phyloP scores from a whole-genome alignment of 2,797 vertebrate genomes.

The Meda fulgida region DNA sequence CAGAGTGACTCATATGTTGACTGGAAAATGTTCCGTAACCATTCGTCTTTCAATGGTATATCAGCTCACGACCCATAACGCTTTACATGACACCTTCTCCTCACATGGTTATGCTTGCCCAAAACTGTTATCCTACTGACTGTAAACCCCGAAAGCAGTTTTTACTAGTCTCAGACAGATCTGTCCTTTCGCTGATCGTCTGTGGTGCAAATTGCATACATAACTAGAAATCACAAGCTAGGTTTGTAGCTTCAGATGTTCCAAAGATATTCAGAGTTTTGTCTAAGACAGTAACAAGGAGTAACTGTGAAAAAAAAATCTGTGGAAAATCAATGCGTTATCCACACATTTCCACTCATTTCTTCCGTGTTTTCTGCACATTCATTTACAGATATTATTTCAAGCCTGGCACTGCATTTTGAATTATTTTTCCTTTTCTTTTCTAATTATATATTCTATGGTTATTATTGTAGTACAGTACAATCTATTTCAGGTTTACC shows the following conservation, averaged over 20 bases:
- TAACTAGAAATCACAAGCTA: not conserved
- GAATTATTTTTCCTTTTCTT: not conserved
- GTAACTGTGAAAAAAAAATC: not conserved
- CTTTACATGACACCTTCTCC: constrained; percentile 67
- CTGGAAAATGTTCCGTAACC: constrained; percentile 91
- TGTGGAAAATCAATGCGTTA: constrained; percentile 8
- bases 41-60: constrained; percentile 80
- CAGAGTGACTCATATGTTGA: constrained; percentile 94
- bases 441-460: not conserved
- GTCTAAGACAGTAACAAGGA: not conserved
- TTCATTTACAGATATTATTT: constrained; percentile 21
- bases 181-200: not conserved
- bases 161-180: not conserved
- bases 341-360: constrained; percentile 6
- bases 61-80: constrained; percentile 74
- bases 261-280: not conserved
- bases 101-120: constrained; percentile 52
- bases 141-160: not conserved
- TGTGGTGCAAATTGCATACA: not conserved
- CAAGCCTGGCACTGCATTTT: constrained; percentile 4
- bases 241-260: not conserved
- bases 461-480: constrained; percentile 6
- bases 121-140: constrained; percentile 3
- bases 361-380: constrained; percentile 17
- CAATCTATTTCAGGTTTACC: constrained; percentile 7